Evolutionary conservation across 1,140 invertebrate genomes (phyloP), one percentile per base, ranked within the genome.

Genomic region (Drosophila elegans): DNA sequence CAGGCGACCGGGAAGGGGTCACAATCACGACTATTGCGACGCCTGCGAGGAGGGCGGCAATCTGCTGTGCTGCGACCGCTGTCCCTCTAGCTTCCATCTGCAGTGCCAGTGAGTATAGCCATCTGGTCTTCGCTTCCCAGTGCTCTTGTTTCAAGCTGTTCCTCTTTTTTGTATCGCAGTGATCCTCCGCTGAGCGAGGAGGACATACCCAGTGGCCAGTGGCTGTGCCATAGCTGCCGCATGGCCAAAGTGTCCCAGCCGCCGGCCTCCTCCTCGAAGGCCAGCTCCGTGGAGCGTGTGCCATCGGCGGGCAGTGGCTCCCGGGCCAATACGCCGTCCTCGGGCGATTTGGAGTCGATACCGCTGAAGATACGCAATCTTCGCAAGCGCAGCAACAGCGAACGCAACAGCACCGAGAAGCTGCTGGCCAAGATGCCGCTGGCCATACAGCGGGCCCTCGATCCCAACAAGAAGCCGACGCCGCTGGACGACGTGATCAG

Each of bases 1-100:
- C 78, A 96, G 96, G 85, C 94, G 96, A 69, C 97, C 96, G 77
- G 97, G 97, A 5, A 95, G 96, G 90, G 96, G 97, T n/a, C 96
- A 98, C 77, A 99, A 98, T 93, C 96, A 97, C 92, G 98, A 98
- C 92, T 96, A 95, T 69, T 99, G 98, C 92, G 97, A 98, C 93
- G 96, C 96, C 46, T 98, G 97, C 92, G 95, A 96, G 74, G 98
- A 98, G 94, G 98, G 97, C 41, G 98, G 98, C 34, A 97, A 98
- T 93, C 93, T 99, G n/a, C 95, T 99, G 53, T 99, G 98, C 91
- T 99, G 98, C 93, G 98, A 99, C 91, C 95, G 96, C 73, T 99
- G 98, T 91, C 97, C 98, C 38, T 97, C 97, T 38, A 98, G 98
- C 38, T 99, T 99, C 93, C 98, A 99, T 93, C 94, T 98, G 46